Evolutionary conservation across 2,797 vertebrate genomes (phyloP).

Genomic region (Neosalanx taihuensis): DNA sequence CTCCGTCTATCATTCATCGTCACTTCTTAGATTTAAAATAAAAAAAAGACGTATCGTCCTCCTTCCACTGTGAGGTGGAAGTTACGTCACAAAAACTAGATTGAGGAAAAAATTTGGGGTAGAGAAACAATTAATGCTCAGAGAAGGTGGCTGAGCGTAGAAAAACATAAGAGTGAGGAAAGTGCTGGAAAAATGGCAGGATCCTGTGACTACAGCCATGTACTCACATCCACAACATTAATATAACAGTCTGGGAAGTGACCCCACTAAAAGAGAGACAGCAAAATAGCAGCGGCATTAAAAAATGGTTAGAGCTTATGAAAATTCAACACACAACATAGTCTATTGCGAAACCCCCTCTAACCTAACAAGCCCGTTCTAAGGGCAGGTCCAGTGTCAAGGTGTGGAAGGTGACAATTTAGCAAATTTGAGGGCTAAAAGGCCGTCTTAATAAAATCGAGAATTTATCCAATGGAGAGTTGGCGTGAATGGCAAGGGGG

Average conservation of each 20-base stretch:
- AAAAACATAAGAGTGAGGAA: slow-evolving; percentile 90
- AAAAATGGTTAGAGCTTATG: slow-evolving; percentile 87
- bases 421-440: slow-evolving; percentile 47
- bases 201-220: slow-evolving; percentile 89
- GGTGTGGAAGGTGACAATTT: slow-evolving; percentile 29
- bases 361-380: slow-evolving; percentile 45
- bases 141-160: slow-evolving; percentile 95
- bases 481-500: slow-evolving; percentile 21
- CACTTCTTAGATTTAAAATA: slow-evolving; percentile 62
- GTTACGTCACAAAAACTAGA: slow-evolving; percentile 61
- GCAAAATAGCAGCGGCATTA: slow-evolving; percentile 88
- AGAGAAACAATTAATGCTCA: slow-evolving; percentile 74
- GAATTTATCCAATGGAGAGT: slow-evolving; percentile 13
- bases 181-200: slow-evolving; percentile 89
- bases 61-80: slow-evolving; percentile 62
- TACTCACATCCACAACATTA: slow-evolving; percentile 98
- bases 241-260: slow-evolving; percentile 96
- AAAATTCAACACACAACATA: slow-evolving; percentile 83
- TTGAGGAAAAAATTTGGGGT: slow-evolving; percentile 32
- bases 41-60: slow-evolving; percentile 50
- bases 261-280: slow-evolving; percentile 95
- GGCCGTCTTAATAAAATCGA: slow-evolving; percentile 19
- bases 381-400: slow-evolving; percentile 16
- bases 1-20: slow-evolving; percentile 66
- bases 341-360: slow-evolving; percentile 62